Conservation (phyloP, 1,140 invertebrate species). For the Aphelinus certus region DNA sequence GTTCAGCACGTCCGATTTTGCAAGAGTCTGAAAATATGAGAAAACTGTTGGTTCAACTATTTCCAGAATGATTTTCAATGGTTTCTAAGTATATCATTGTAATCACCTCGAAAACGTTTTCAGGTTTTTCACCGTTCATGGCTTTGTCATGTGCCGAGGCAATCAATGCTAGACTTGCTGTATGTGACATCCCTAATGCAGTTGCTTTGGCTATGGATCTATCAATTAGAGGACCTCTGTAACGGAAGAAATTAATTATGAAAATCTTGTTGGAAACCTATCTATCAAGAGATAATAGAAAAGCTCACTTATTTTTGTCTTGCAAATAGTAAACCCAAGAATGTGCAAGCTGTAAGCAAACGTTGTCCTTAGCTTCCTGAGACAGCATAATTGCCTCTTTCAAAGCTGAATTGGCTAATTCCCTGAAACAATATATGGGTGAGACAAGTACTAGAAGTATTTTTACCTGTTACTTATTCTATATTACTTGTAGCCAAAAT, state of each 20-base stretch:
- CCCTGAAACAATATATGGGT: conserved; percentile 63
- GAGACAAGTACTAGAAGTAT: conserved; percentile 27
- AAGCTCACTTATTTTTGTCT: conserved; percentile 61
- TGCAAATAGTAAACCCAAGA: conserved; percentile 81
- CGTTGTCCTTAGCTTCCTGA: conserved; percentile 86
- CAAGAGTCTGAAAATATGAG: conserved; percentile 74
- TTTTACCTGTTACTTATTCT: neutral
- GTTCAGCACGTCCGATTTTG: conserved; percentile 86
- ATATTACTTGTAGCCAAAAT: conserved; percentile 84
- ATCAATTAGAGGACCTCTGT: conserved; percentile 60
- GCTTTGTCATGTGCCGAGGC: conserved; percentile 61
- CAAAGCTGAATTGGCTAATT: conserved; percentile 80
- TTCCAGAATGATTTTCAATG: too few relatives aligned
- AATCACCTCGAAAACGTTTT: conserved; percentile 60
- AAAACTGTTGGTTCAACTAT: too few relatives aligned
- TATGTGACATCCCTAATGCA: conserved; percentile 60
- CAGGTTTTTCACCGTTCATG: conserved; percentile 59
- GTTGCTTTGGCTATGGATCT: conserved; percentile 62
- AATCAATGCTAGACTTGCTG: conserved; percentile 61
- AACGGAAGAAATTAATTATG: conserved; percentile 24
- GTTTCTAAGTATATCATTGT: neutral
- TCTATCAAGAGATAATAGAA: conserved; percentile 13
- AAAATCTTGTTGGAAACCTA: conserved; percentile 46
- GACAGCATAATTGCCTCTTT: conserved; percentile 87
- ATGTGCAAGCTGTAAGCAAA: conserved; percentile 86